Base-by-base conservation (phyloP, 2,113 vertebrate genomes). In the Columba livia region DNA sequence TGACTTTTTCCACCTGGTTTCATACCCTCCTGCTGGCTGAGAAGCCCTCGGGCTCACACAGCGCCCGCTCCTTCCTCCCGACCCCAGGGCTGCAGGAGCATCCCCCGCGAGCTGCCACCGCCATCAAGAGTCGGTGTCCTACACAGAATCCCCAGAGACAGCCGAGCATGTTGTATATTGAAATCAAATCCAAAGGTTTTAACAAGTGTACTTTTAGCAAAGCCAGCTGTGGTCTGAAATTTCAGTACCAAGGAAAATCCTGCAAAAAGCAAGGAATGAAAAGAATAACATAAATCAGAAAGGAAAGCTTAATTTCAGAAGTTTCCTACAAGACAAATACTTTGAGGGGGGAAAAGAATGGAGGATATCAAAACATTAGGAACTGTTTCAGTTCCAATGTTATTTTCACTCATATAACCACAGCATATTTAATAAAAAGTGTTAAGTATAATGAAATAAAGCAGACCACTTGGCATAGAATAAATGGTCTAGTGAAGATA, bases 201-300 rank as follows among this genome's bases (percentile, higher is more conserved):
- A 51, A 32, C 2, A 34, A 90, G 60, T 29, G 34, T 64, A 79
- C 92, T 93, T 94, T 95, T 75, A 92, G 65, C 73, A 60, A 56
- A 89, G n/a, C 61, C 87, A 92, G 73, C 69, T 92, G 91, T 40
- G 66, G 61, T 40, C 89, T 57, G 65, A 85, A 80, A 67, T 32
- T 67, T 29, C 17, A 8, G 15, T 94, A 92, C 78, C 88, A 86
- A 84, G 89, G 84, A 57, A 90, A 84, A 89, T 51, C 70, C 86
- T 87, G 69, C 38, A 72, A 61, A 79, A 73, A 58, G 62, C 48
- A 26, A 75, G 40, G 66, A 82, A 32, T 5, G 61, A 78, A n/a
- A 4, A 29, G 31, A 77, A 18, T 34, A 84, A 47, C 5, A 34
- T 12, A 38, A 88, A 94, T 19, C 69, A 67, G 47, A 36, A 44